Conservation (phyloP, 2,888 invertebrate genomes). For the Mimumesa dahlbomi region DNA sequence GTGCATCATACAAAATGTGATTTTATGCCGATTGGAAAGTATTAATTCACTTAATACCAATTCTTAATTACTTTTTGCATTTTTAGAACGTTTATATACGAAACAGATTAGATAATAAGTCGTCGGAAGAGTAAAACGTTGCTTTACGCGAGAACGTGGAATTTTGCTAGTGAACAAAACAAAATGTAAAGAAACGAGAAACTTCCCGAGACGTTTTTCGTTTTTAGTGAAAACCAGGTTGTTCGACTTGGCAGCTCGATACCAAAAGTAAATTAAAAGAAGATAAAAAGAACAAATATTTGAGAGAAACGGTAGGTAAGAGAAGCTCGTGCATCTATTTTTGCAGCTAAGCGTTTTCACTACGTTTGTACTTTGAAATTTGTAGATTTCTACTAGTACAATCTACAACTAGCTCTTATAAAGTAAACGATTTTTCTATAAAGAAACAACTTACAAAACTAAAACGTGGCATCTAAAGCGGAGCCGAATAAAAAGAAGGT, state of each 20-base stretch:
- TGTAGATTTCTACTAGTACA: constrained; percentile 63
- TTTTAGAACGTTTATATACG: constrained; percentile 47
- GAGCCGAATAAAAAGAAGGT: too few species aligned
- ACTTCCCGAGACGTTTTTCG: constrained; percentile 22
- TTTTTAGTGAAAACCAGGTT: constrained; percentile 62
- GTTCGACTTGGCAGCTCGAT: constrained; percentile 75
- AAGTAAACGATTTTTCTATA: constrained; percentile 37
- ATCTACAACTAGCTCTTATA: constrained; percentile 44
- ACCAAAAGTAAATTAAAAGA: constrained; percentile 75
- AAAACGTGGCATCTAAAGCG: too few species aligned
- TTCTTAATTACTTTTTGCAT: constrained; percentile 53
- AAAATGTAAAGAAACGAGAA: too few species aligned
- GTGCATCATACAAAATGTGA: constrained; percentile 34
- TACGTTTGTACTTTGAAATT: constrained; percentile 69
- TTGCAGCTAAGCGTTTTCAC: constrained; percentile 75
- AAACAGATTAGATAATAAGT: constrained; percentile 1
- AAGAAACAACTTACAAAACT: too few species aligned
- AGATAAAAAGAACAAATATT: constrained; percentile 43
- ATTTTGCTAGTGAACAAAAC: too few species aligned
- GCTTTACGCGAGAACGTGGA: constrained; percentile 3
- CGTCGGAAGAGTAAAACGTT: constrained; percentile 5
- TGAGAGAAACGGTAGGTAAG: constrained; percentile 46
- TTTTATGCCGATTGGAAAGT: constrained; percentile 43
- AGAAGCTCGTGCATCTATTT: constrained; percentile 74
- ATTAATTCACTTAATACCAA: constrained; percentile 43